Conservation (phyloP, 2,797 vertebrate genomes). For the Pygocentrus nattereri region DNA sequence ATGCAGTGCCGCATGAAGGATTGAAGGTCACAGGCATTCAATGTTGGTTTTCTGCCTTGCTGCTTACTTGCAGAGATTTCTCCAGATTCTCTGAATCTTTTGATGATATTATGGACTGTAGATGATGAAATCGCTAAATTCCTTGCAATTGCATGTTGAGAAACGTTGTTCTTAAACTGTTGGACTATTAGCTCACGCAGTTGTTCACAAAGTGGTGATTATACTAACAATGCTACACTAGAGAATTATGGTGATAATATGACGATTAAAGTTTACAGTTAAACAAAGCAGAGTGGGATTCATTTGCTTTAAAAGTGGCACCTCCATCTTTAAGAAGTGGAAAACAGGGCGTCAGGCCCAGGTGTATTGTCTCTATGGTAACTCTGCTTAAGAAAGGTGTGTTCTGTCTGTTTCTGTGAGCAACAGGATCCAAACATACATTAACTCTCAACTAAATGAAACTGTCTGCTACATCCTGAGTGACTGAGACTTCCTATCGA, state of each 20-base stretch:
- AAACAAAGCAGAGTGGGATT: not conserved
- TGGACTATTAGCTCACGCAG: too few relatives aligned
- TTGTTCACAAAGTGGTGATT: too few relatives aligned
- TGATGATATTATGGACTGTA: too few relatives aligned
- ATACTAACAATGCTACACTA: too few relatives aligned
- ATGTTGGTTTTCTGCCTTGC: too few relatives aligned
- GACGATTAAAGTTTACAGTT: not conserved
- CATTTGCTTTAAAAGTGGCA: not conserved
- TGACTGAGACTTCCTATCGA: not conserved
- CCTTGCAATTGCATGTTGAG: too few relatives aligned
- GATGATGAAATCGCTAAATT: too few relatives aligned
- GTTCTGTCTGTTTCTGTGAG: conserved; percentile 24
- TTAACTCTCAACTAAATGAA: not conserved
- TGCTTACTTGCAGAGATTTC: too few relatives aligned
- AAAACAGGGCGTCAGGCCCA: conserved; percentile 34
- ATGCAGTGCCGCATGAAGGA: too few relatives aligned
- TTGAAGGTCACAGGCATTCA: too few relatives aligned
- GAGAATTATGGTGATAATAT: not conserved
- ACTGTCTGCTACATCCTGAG: not conserved
- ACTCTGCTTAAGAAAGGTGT: conserved; percentile 40
- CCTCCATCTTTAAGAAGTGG: conserved; percentile 22
- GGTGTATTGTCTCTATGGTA: conserved; percentile 48
- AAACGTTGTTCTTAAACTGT: too few relatives aligned
- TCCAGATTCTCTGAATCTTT: too few relatives aligned
- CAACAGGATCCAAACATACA: conserved; percentile 27